phyloP scores from a whole-genome alignment of 2,888 invertebrate genomes.

The Hydropsyche betteni region DNA sequence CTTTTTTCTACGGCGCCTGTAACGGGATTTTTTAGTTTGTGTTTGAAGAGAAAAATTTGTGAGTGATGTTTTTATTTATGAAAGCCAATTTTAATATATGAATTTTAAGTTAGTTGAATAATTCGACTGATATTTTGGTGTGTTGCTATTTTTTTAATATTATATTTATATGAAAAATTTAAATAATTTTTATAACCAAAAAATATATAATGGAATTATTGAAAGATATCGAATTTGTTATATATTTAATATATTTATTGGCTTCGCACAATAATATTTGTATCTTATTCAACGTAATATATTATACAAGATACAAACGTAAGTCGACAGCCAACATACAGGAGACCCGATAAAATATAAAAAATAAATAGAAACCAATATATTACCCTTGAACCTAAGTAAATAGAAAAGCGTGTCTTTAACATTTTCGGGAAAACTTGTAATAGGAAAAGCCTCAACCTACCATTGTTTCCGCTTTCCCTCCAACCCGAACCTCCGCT shows the following conservation, averaged over 20 bases:
- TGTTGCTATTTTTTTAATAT: too few species aligned
- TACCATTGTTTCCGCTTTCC: conserved; percentile 11
- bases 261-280: too few species aligned
- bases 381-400: not conserved
- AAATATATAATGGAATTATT: too few species aligned
- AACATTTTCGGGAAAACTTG: conserved; percentile 4
- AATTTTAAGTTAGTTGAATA: too few species aligned
- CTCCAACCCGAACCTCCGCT: not conserved
- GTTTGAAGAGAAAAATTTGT: not conserved
- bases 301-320: too few species aligned
- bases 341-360: not conserved
- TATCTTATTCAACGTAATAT: too few species aligned
- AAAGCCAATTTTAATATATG: not conserved
- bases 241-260: too few species aligned
- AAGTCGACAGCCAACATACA: not conserved
- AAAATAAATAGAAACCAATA: conserved; percentile 1
- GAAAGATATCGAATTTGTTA: too few species aligned
- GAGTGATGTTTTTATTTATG: not conserved
- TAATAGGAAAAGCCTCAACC: conserved; percentile 5
- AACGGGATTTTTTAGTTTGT: not conserved
- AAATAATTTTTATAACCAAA: too few species aligned
- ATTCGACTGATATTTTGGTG: too few species aligned
- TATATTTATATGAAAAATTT: too few species aligned
- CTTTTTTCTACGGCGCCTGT: not conserved
- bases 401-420: not conserved